A percentile compares a stretch with the other conserved stretches of the same genome.
Evolutionary conservation across 2,888 invertebrate genomes (phyloP).

Genomic region (Xestia xanthographa): DNA sequence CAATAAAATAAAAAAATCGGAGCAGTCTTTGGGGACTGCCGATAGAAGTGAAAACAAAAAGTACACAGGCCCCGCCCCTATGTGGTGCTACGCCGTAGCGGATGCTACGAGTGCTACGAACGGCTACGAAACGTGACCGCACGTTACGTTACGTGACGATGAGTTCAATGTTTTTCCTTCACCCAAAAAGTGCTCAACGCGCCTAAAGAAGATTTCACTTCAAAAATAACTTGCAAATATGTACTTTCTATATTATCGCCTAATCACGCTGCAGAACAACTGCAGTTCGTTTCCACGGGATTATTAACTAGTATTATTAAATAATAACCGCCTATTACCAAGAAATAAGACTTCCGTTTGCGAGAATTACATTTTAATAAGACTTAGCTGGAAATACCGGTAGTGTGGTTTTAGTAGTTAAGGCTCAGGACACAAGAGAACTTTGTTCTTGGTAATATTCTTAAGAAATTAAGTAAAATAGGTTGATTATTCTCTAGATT

Average conservation of each 20-base stretch:
- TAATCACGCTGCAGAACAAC: conserved; percentile 22
- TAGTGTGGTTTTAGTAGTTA: conserved; percentile 12
- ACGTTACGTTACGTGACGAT: too few species aligned
- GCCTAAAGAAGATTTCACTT: too few species aligned
- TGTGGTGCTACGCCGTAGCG: too few species aligned
- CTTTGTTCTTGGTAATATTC: neutral
- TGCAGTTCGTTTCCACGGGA: conserved; percentile 2
- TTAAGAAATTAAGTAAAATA: neutral
- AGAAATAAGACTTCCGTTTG: conserved; percentile 34
- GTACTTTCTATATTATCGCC: neutral
- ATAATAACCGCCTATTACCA: conserved; percentile 43
- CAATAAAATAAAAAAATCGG: too few species aligned
- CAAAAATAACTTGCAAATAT: neutral
- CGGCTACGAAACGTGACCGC: too few species aligned
- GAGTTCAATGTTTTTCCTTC: too few species aligned
- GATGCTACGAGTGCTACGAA: too few species aligned
- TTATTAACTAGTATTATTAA: conserved; percentile 37
- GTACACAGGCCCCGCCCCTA: too few species aligned
- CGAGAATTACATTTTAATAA: conserved; percentile 43
- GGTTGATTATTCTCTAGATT: neutral
- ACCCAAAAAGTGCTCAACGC: too few species aligned
- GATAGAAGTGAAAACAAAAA: too few species aligned
- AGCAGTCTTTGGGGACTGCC: too few species aligned
- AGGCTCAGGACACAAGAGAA: conserved; percentile 6
- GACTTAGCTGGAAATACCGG: conserved; percentile 13